A percentile compares a stretch with the other conserved stretches of the same genome.
These are phyloP conservation scores for Callipepla squamata DNA, from an alignment of 2,113 vertebrate genomes.

Conservation along the genomic window DNA sequence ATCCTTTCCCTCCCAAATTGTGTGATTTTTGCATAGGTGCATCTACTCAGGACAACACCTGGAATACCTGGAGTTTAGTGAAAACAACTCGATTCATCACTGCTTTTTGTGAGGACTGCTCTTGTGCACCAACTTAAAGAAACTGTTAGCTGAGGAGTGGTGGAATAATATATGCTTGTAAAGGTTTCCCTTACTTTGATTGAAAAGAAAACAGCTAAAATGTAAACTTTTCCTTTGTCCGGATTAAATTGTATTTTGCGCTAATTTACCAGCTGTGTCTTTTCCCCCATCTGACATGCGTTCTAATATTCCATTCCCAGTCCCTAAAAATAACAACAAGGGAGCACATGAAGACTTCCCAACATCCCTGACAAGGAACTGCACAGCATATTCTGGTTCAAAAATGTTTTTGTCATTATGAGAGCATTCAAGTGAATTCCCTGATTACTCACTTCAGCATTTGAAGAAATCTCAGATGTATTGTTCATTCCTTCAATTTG, in stretches of 20 bases:
- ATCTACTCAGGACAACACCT: neutral
- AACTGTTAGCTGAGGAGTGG: neutral
- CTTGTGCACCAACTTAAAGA: neutral
- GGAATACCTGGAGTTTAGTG: neutral
- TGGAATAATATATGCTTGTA: neutral
- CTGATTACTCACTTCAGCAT: neutral
- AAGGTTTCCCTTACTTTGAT: neutral
- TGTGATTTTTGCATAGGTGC: neutral
- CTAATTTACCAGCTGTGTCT: neutral
- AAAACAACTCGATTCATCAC: neutral
- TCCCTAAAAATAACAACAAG: neutral
- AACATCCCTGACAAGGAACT: neutral
- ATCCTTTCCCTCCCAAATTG: neutral
- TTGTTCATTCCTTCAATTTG: conserved; percentile 23
- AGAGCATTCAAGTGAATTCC: neutral
- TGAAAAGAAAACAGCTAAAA: neutral
- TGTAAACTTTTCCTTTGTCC: neutral
- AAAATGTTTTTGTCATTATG: neutral
- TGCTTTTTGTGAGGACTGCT: neutral
- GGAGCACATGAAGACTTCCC: neutral
- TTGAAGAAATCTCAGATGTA: neutral
- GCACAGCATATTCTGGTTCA: neutral
- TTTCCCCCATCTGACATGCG: neutral
- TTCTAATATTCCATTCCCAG: neutral
- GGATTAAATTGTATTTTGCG: neutral